Evolutionary conservation across 2,888 invertebrate genomes (phyloP).

Genomic region (Ormia ochracea): DNA sequence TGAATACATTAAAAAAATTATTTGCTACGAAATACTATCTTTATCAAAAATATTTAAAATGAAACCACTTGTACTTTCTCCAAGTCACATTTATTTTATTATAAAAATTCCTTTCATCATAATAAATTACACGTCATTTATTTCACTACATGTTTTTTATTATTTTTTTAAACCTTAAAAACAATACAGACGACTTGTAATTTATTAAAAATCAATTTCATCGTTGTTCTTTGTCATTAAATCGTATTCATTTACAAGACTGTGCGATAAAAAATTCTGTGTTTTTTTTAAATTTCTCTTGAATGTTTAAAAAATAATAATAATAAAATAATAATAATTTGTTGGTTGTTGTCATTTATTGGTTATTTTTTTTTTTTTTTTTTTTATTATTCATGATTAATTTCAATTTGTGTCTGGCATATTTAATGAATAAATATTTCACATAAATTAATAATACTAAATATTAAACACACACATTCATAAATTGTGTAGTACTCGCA

Average conservation of each 20-base stretch:
- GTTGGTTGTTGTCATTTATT: slow-evolving; percentile 9
- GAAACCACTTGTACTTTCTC: neutral
- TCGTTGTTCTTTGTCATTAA: neutral
- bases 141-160: neutral
- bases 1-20: neutral
- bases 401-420: slow-evolving; percentile 57
- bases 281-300: slow-evolving; percentile 3
- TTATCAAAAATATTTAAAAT: neutral
- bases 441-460: slow-evolving; percentile 35
- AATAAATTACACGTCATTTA: slow-evolving; percentile 42
- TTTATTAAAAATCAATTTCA: slow-evolving; percentile 20
- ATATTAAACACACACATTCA: slow-evolving; percentile 27
- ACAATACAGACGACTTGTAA: slow-evolving; percentile 13
- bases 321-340: too few relatives aligned
- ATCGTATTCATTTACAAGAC: slow-evolving; percentile 1
- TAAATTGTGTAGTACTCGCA: slow-evolving; percentile 5
- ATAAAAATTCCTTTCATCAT: neutral
- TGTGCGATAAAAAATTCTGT: neutral
- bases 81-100: neutral
- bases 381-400: slow-evolving; percentile 38
- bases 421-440: slow-evolving; percentile 50
- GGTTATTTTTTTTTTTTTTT: slow-evolving; percentile 47
- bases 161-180: neutral
- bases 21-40: neutral
- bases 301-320: neutral